Conservation (phyloP, 2,888 invertebrate species). For the Parnassius glacialis region DNA sequence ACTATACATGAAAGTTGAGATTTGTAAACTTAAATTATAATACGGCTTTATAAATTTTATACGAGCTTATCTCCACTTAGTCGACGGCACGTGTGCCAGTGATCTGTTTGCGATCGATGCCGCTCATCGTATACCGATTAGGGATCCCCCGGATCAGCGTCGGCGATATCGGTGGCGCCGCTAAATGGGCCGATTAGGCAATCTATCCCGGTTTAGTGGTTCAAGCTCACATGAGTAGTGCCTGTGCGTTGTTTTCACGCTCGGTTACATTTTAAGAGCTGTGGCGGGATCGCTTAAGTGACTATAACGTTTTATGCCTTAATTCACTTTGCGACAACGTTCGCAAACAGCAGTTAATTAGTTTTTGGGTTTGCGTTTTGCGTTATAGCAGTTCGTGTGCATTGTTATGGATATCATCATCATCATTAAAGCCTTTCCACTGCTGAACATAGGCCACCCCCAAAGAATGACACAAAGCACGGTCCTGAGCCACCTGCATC, state of each 20-base stretch:
- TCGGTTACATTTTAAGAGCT: neutral
- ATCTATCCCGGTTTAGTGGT: constrained; percentile 27
- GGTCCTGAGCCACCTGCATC: too few relatives aligned
- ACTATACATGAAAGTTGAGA: neutral
- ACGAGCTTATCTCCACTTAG: constrained; percentile 24
- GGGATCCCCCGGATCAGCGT: constrained; percentile 53
- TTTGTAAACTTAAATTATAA: constrained; percentile 8
- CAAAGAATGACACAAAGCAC: too few relatives aligned
- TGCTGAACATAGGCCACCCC: too few relatives aligned
- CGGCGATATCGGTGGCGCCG: constrained; percentile 18
- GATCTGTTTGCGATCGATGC: constrained; percentile 45
- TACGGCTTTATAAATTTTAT: constrained; percentile 13
- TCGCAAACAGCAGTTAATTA: neutral
- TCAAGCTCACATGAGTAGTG: constrained; percentile 16
- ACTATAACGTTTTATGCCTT: constrained; percentile 7
- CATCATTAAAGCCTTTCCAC: too few relatives aligned
- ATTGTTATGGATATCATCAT: too few relatives aligned
- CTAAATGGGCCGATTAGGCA: constrained; percentile 28
- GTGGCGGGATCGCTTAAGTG: neutral
- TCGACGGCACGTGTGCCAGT: constrained; percentile 30
- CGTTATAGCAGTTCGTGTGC: too few relatives aligned
- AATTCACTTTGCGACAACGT: neutral
- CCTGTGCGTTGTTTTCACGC: constrained; percentile 14
- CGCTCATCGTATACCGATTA: constrained; percentile 46
- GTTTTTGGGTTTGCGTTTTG: too few relatives aligned